These are phyloP conservation scores for Spodoptera litura DNA, from an alignment of 1,140 invertebrate species.

Conservation along the genomic window DNA sequence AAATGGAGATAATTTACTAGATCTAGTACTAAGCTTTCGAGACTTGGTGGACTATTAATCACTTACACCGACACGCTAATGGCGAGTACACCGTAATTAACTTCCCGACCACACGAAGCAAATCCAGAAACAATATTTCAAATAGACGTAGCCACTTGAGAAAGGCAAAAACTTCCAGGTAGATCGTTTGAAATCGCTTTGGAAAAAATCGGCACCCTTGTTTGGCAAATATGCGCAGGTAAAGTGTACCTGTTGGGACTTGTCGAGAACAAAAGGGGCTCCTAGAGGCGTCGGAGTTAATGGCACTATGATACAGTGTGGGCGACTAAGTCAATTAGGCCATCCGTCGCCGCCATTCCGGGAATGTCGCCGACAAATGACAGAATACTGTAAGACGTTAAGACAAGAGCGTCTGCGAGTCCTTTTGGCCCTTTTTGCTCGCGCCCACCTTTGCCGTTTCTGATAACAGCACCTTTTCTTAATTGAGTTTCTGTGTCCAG, in stretches of 20 bases:
- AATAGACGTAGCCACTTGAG: conserved; percentile 42
- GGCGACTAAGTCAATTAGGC: conserved; percentile 83
- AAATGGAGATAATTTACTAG: conserved; percentile 57
- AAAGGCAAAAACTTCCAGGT: conserved; percentile 68
- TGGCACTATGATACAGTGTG: conserved; percentile 77
- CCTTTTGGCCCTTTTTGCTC: conserved; percentile 70
- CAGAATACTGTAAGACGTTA: conserved; percentile 75
- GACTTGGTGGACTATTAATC: conserved; percentile 59
- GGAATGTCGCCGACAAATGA: conserved; percentile 84
- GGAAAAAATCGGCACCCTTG: conserved; percentile 61
- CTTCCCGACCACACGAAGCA: conserved; percentile 47
- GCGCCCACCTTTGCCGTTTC: conserved; percentile 63
- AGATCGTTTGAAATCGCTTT: conserved; percentile 60
- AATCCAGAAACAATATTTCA: conserved; percentile 54
- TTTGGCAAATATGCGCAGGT: conserved; percentile 62
- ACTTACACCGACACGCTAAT: conserved; percentile 60
- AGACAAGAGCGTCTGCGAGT: conserved; percentile 67
- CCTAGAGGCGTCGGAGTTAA: conserved; percentile 77
- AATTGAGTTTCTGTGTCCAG: conserved; percentile 81
- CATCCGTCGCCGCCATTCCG: conserved; percentile 82
- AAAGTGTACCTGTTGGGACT: conserved; percentile 74
- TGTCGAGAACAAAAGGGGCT: conserved; percentile 79
- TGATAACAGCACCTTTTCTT: conserved; percentile 80
- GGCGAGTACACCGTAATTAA: conserved; percentile 60
- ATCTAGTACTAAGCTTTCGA: conserved; percentile 56